phyloP scores from a whole-genome alignment of 2,888 invertebrate species.

The Steinernema carpocapsae region DNA sequence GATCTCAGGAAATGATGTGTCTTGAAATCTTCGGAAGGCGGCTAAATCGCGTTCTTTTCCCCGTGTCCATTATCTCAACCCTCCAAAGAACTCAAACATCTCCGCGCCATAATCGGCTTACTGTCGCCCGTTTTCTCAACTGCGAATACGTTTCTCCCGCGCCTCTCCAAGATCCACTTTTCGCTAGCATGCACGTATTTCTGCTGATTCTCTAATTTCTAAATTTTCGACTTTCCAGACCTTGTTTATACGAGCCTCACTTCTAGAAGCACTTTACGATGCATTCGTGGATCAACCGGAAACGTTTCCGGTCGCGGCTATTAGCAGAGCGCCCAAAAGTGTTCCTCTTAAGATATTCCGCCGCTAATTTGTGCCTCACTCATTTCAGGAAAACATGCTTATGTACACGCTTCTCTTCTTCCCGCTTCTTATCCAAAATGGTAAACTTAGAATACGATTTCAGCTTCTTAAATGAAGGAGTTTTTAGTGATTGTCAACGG shows the following conservation, averaged over 20 bases:
- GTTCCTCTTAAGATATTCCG: too few species aligned
- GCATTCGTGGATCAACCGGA: not conserved
- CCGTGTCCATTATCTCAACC: too few species aligned
- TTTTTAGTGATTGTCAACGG: not conserved
- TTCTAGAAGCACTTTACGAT: not conserved
- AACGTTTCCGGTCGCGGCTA: not conserved
- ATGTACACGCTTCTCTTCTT: not conserved
- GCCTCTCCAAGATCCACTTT: not conserved
- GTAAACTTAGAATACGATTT: not conserved
- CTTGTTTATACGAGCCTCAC: not conserved
- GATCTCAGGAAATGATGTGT: too few species aligned
- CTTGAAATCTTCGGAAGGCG: too few species aligned
- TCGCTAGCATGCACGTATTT: too few species aligned
- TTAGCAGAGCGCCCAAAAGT: not conserved
- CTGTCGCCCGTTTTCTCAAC: not conserved
- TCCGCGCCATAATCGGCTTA: conserved; percentile 11
- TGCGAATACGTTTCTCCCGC: not conserved
- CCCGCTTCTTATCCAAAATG: not conserved
- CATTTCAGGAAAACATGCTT: not conserved
- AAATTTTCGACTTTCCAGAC: not conserved
- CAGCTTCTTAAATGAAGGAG: not conserved
- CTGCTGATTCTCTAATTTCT: too few species aligned
- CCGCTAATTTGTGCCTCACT: not conserved
- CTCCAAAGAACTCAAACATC: not conserved
- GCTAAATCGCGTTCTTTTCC: too few species aligned